Conservation (phyloP, 2,888 invertebrate genomes). For the Caradrina clavipalpis region DNA sequence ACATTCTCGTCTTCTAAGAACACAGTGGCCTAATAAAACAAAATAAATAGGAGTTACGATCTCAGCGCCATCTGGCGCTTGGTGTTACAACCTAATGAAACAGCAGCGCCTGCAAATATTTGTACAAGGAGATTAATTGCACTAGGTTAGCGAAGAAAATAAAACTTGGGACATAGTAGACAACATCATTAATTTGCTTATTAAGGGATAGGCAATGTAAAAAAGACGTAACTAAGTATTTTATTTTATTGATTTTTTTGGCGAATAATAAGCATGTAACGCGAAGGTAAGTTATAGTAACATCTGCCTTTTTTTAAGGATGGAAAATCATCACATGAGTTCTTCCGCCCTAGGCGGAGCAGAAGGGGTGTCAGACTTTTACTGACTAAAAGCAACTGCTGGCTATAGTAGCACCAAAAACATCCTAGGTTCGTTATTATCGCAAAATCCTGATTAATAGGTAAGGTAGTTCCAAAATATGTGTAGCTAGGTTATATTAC, state of each 20-base stretch:
- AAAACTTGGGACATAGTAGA: conserved; percentile 23
- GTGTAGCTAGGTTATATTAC: too few relatives aligned
- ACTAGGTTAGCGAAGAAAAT: conserved; percentile 42
- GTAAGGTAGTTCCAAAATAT: too few relatives aligned
- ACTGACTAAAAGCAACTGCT: too few relatives aligned
- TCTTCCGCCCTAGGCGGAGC: too few relatives aligned
- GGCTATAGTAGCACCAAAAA: too few relatives aligned
- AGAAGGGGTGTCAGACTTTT: too few relatives aligned
- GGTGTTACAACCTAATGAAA: conserved; percentile 76
- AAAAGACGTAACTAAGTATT: neutral
- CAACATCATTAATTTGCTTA: conserved; percentile 6
- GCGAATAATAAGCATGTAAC: neutral
- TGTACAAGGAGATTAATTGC: conserved; percentile 65
- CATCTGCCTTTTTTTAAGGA: too few relatives aligned
- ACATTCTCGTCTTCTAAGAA: conserved; percentile 35
- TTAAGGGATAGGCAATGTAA: neutral
- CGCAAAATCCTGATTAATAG: too few relatives aligned
- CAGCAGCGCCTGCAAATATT: conserved; percentile 70
- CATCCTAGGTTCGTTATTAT: too few relatives aligned
- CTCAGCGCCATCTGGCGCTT: conserved; percentile 72
- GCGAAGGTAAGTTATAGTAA: too few relatives aligned
- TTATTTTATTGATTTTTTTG: neutral
- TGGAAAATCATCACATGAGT: too few relatives aligned
- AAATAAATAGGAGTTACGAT: conserved; percentile 85
- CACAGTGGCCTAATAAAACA: conserved; percentile 73